Percentiles rank a stretch among this genome's conserved stretches.
Conservation (phyloP, 2,113 vertebrate genomes). For the Myiozetetes cayanensis region DNA sequence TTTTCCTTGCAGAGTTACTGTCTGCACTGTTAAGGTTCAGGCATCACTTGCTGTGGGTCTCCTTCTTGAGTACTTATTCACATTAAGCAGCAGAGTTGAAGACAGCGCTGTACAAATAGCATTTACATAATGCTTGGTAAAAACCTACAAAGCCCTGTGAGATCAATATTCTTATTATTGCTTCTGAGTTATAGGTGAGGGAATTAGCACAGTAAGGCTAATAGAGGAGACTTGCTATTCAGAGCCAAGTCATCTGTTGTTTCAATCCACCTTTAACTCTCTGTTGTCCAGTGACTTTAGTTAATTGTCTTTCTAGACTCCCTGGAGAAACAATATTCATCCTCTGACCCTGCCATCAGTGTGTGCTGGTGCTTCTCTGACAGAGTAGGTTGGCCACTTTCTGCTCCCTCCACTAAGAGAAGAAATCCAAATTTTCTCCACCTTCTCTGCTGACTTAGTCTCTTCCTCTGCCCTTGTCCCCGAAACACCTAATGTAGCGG, state of each 20-base stretch:
- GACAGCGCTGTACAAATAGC: neutral
- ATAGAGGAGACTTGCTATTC: neutral
- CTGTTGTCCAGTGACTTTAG: neutral
- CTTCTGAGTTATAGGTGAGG: neutral
- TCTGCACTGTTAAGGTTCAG: neutral
- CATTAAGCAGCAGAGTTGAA: neutral
- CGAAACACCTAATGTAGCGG: neutral
- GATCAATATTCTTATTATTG: neutral
- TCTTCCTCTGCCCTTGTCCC: neutral
- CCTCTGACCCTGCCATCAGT: neutral
- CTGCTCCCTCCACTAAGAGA: neutral
- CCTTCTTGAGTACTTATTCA: neutral
- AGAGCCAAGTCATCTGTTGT: neutral
- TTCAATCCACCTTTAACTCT: neutral
- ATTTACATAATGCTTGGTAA: neutral
- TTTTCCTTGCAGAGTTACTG: neutral
- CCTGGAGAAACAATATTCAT: neutral
- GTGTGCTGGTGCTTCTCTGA: neutral
- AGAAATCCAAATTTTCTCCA: neutral
- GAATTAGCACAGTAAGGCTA: neutral
- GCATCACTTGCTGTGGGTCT: neutral
- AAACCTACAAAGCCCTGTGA: neutral
- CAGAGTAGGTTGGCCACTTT: neutral
- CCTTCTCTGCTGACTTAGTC: neutral
- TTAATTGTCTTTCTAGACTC: neutral